Percentiles rank a stretch among this genome's conserved stretches.
Evolutionary conservation across 2,888 invertebrate genomes (phyloP).

Genomic region (Eilema depressum): DNA sequence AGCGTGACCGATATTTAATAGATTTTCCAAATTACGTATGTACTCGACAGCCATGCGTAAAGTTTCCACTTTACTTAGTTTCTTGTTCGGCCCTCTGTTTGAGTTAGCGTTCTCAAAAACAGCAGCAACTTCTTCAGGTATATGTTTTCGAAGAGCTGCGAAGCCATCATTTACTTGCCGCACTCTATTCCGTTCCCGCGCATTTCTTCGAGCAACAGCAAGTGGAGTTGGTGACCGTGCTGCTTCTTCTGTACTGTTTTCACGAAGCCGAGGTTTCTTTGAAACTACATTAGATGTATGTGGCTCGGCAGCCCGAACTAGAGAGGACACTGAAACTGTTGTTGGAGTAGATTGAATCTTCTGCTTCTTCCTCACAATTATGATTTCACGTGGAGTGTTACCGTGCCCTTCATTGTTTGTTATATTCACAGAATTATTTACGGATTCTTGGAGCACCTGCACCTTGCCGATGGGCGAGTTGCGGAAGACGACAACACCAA

Average conservation of each 20-base stretch:
- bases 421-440: constrained; percentile 87
- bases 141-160: constrained; percentile 94
- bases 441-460: constrained; percentile 89
- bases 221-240: constrained; percentile 90
- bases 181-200: constrained; percentile 96
- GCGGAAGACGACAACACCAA: constrained; percentile 88
- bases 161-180: constrained; percentile 97
- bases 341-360: constrained; percentile 74
- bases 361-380: constrained; percentile 85
- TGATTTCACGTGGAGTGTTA: constrained; percentile 81
- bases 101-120: constrained; percentile 89
- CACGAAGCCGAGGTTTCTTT: constrained; percentile 74
- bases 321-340: constrained; percentile 79
- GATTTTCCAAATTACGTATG: constrained; percentile 92
- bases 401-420: constrained; percentile 76
- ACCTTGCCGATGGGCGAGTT: constrained; percentile 86
- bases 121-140: constrained; percentile 93
- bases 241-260: constrained; percentile 79
- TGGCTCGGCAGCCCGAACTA: constrained; percentile 75
- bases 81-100: constrained; percentile 90
- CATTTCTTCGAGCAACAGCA: constrained; percentile 95
- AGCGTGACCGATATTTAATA: constrained; percentile 90
- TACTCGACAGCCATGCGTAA: constrained; percentile 96
- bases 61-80: constrained; percentile 95
- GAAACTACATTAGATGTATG: constrained; percentile 65